Conservation (phyloP, 1,140 invertebrate species). For the Ceratoteleas bidentatus region DNA sequence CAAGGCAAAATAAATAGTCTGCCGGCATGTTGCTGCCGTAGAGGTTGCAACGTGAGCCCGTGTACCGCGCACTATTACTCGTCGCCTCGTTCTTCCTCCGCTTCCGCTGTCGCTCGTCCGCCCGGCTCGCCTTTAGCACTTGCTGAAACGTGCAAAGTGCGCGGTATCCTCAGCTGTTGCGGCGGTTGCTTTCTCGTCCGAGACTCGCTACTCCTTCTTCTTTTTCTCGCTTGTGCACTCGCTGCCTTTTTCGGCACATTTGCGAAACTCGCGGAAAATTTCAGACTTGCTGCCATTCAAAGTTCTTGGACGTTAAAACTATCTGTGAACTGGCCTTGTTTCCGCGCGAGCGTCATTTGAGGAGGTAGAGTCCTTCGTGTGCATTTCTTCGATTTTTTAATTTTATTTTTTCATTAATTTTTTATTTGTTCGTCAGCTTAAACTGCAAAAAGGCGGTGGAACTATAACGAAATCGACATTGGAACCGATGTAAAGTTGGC, state of each 20-base stretch:
- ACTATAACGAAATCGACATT: too few species aligned
- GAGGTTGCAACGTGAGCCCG: conserved; percentile 58
- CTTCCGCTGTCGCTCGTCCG: conserved; percentile 35
- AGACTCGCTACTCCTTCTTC: not conserved
- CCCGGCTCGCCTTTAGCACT: conserved; percentile 59
- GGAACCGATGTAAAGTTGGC: too few species aligned
- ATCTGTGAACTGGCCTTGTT: too few species aligned
- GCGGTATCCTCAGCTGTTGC: conserved; percentile 57
- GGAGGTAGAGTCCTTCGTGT: too few species aligned
- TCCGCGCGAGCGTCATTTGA: too few species aligned
- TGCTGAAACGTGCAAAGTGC: conserved; percentile 64
- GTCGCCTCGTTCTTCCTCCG: conserved; percentile 28
- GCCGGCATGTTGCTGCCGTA: conserved; percentile 64
- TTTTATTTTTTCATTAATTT: too few species aligned
- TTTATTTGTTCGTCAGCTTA: too few species aligned
- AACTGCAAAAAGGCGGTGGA: too few species aligned
- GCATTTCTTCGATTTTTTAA: too few species aligned
- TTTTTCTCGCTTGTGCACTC: conserved; percentile 30
- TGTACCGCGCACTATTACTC: conserved; percentile 55
- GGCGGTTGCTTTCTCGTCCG: conserved; percentile 34
- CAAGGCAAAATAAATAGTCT: conserved; percentile 67
- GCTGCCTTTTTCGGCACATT: conserved; percentile 26
- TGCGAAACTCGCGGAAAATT: conserved; percentile 27
- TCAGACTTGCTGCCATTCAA: not conserved
- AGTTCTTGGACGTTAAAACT: too few species aligned